Conservation (phyloP, 2,113 vertebrate genomes). For the Datnioides undecimradiatus region DNA sequence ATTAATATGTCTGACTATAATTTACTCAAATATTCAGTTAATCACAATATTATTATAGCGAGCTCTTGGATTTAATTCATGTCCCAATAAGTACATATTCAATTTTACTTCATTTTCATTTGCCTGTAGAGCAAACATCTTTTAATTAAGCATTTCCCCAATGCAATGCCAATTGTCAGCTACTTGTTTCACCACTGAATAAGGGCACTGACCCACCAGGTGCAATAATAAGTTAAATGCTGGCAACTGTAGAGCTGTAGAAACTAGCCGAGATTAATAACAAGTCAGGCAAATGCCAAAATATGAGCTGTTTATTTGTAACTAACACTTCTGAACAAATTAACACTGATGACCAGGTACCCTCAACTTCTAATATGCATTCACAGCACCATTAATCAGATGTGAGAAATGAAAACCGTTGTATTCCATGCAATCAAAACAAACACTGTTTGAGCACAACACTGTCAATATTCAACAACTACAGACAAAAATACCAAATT, state of each 20-base stretch:
- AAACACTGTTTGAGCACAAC: not conserved
- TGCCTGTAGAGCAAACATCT: not conserved
- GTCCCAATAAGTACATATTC: too few relatives aligned
- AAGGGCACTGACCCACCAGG: too few relatives aligned
- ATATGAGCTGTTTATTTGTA: slow-evolving; percentile 47
- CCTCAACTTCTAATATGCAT: not conserved
- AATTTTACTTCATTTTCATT: not conserved
- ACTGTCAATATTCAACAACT: too few relatives aligned
- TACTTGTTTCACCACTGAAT: too few relatives aligned
- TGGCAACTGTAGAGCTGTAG: too few relatives aligned
- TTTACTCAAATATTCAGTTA: too few relatives aligned
- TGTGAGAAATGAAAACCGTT: not conserved
- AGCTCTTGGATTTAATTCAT: too few relatives aligned
- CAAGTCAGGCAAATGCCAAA: not conserved
- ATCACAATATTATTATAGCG: too few relatives aligned
- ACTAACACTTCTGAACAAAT: slow-evolving; percentile 12
- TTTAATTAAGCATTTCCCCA: not conserved
- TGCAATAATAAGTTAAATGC: too few relatives aligned
- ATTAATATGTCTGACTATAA: too few relatives aligned
- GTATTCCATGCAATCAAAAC: not conserved
- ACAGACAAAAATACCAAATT: too few relatives aligned
- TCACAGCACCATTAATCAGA: not conserved
- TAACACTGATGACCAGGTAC: slow-evolving; percentile 1
- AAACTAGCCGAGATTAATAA: not conserved
- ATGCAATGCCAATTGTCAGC: too few relatives aligned